A percentile compares a stretch with the other conserved stretches of the same genome.
phyloP scores from a whole-genome alignment of 1,140 invertebrate species.

The Dicyema japonicum region DNA sequence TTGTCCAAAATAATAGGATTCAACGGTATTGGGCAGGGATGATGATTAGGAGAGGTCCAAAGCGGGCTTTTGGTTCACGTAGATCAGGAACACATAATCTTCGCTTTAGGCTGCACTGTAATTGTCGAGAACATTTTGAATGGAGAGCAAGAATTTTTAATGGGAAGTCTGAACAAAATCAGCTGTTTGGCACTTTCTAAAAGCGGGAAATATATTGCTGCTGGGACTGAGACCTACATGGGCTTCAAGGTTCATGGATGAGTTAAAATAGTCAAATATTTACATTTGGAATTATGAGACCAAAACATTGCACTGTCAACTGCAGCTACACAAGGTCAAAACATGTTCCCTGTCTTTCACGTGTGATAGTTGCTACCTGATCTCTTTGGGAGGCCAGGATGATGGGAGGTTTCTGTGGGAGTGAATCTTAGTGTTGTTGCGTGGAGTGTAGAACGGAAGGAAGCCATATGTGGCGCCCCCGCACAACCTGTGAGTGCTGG shows the following conservation, averaged over 20 bases:
- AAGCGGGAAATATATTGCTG: slow-evolving; percentile 41
- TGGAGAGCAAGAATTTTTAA: slow-evolving; percentile 37
- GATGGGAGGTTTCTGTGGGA: slow-evolving; percentile 30
- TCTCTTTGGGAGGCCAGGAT: slow-evolving; percentile 51
- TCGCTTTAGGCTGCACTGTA: slow-evolving; percentile 47
- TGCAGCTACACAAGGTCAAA: slow-evolving; percentile 47
- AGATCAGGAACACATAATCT: slow-evolving; percentile 36
- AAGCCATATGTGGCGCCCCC: slow-evolving; percentile 19
- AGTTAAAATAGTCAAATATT: not conserved
- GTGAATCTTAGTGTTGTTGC: slow-evolving; percentile 13
- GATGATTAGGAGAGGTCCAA: slow-evolving; percentile 29
- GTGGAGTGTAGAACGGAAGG: slow-evolving; percentile 13
- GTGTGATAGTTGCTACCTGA: slow-evolving; percentile 36
- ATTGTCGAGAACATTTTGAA: slow-evolving; percentile 36
- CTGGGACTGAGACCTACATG: slow-evolving; percentile 53
- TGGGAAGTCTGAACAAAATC: slow-evolving; percentile 46
- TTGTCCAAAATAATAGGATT: slow-evolving; percentile 2
- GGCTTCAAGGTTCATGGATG: slow-evolving; percentile 35
- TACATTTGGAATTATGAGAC: slow-evolving; percentile 41
- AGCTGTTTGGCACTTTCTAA: slow-evolving; percentile 41
- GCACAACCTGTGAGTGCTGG: slow-evolving; percentile 19
- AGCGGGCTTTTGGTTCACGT: slow-evolving; percentile 38
- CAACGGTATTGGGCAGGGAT: slow-evolving; percentile 3
- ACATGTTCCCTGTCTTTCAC: slow-evolving; percentile 48
- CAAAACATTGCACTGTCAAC: slow-evolving; percentile 26